Conservation (phyloP, 2,888 invertebrate species). For the Morinoia aosen region DNA sequence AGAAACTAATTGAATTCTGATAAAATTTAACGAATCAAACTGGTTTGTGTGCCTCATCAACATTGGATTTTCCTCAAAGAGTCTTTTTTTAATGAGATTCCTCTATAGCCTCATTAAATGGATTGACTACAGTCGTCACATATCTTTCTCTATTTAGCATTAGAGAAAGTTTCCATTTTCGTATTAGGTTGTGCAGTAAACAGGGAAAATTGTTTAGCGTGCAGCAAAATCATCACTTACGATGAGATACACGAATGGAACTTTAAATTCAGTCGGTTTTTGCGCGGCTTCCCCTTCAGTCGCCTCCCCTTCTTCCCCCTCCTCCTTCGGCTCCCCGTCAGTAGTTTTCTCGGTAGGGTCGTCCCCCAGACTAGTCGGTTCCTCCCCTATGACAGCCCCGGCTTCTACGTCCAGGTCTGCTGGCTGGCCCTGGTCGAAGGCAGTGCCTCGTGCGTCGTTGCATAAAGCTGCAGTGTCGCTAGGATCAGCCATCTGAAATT, state of each 20-base stretch:
- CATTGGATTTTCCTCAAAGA: no score
- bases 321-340: conserved; percentile 31
- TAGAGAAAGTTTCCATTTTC: no score
- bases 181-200: no score
- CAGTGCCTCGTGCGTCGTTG: conserved; percentile 26
- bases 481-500: conserved; percentile 52
- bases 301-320: conserved; percentile 1
- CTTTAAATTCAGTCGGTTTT: conserved; percentile 28
- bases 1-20: no score
- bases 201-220: no score
- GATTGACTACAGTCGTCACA: no score
- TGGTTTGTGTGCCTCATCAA: no score
- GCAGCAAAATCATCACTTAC: not conserved
- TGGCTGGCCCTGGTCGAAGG: conserved; percentile 49
- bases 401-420: conserved; percentile 51
- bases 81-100: no score
- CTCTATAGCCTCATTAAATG: no score
- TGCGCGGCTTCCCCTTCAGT: not conserved
- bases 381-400: conserved; percentile 52
- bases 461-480: conserved; percentile 51
- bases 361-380: conserved; percentile 33
- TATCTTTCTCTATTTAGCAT: no score
- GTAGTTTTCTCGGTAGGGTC: not conserved
- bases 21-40: no score
- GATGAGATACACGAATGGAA: conserved; percentile 49